Percentiles rank a stretch among this genome's conserved stretches.
Evolutionary conservation across 2,888 invertebrate genomes (phyloP).

Genomic region (Incurvaria masculella): DNA sequence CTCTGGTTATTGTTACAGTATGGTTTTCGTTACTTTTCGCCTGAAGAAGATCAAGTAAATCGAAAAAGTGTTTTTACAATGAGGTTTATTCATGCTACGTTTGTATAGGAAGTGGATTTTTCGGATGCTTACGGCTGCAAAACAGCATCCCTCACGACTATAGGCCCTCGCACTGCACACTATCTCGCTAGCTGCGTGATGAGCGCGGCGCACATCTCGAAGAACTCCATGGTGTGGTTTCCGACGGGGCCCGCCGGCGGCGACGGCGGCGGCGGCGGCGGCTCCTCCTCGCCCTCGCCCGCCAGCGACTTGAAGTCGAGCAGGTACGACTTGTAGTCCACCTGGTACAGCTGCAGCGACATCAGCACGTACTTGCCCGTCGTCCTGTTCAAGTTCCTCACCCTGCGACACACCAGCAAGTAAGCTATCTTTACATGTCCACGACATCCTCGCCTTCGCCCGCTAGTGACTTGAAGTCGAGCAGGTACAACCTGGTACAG

Average conservation of each 20-base stretch:
- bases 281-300: conserved; percentile 64
- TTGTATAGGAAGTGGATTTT: too few relatives aligned
- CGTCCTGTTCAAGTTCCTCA: conserved; percentile 83
- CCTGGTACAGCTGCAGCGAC: conserved; percentile 98
- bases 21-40: too few relatives aligned
- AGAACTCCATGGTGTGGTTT: conserved; percentile 99
- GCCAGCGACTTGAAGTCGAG: conserved; percentile 96
- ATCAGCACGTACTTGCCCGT: conserved; percentile 90
- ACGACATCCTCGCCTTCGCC: conserved; percentile 65
- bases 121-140: too few relatives aligned
- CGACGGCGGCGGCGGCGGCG: conserved; percentile 32
- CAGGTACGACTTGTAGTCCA: conserved; percentile 96
- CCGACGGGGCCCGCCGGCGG: conserved; percentile 47
- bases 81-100: too few relatives aligned
- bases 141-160: too few relatives aligned
- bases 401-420: conserved; percentile 57
- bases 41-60: too few relatives aligned
- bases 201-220: conserved; percentile 99
- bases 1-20: too few relatives aligned
- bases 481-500: conserved; percentile 94
- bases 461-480: conserved; percentile 96
- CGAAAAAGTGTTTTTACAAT: too few relatives aligned
- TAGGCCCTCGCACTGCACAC: conserved; percentile 14
- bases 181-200: conserved; percentile 97
- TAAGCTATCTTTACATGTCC: too few relatives aligned